Conservation (phyloP, 2,797 vertebrate species). For the Emydoidea blandingii region DNA sequence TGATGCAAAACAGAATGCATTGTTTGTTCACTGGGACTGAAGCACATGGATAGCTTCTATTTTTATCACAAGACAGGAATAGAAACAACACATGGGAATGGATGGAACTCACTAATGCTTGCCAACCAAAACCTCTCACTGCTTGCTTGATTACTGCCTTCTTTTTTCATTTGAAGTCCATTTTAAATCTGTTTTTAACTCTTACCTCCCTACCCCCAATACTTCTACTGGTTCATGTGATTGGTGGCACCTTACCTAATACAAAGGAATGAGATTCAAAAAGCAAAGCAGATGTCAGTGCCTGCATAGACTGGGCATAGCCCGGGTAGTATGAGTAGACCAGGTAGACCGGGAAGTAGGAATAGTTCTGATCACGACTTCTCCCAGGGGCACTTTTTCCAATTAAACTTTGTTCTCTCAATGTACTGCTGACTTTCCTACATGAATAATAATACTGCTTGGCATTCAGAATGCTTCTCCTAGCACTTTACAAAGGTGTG, state of each 20-base stretch:
- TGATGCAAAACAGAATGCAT: slow-evolving; percentile 43
- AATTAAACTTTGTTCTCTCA: not conserved
- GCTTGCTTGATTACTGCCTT: not conserved
- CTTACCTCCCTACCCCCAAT: not conserved
- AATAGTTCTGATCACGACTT: not conserved
- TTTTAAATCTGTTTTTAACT: not conserved
- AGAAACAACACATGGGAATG: slow-evolving; percentile 48
- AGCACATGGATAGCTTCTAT: slow-evolving; percentile 31
- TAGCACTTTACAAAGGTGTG: not conserved
- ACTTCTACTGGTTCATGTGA: not conserved
- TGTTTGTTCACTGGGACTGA: slow-evolving; percentile 31
- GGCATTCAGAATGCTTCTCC: not conserved
- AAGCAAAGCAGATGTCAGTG: not conserved
- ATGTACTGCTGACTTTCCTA: not conserved
- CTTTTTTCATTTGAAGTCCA: not conserved
- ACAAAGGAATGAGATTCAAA: not conserved
- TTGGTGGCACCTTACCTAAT: not conserved
- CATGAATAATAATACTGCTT: not conserved
- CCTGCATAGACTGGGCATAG: not conserved
- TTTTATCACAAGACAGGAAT: slow-evolving; percentile 36
- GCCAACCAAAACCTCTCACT: slow-evolving; percentile 8
- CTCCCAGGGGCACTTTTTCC: not conserved
- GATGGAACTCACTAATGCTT: slow-evolving; percentile 34
- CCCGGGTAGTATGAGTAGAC: not conserved
- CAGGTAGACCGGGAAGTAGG: not conserved